A percentile compares a stretch with the other conserved stretches of the same genome.
phyloP scores from a whole-genome alignment of 1,140 invertebrate genomes.

The Thaumetopoea pityocampa region DNA sequence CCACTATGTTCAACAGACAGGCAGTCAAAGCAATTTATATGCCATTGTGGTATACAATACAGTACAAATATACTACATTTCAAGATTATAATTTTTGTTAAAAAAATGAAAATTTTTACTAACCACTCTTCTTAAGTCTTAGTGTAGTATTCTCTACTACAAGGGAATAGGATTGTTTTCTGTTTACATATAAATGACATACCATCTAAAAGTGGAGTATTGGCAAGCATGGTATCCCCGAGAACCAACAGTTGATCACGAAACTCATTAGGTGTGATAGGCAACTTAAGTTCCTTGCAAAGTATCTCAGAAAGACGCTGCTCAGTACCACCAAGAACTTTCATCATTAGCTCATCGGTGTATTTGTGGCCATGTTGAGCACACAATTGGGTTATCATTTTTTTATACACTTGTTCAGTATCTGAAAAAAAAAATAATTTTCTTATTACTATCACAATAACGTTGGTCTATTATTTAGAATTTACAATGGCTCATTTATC shows the following conservation, averaged over 20 bases:
- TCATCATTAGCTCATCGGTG: slow-evolving; percentile 82
- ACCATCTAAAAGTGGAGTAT: slow-evolving; percentile 79
- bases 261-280: slow-evolving; percentile 84
- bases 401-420: slow-evolving; percentile 79
- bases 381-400: slow-evolving; percentile 79
- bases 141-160: too few species aligned
- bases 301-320: slow-evolving; percentile 83
- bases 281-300: slow-evolving; percentile 83
- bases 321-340: slow-evolving; percentile 86
- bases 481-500: too few species aligned
- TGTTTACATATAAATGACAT: slow-evolving; percentile 14
- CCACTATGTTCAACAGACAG: too few species aligned
- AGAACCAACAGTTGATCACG: slow-evolving; percentile 76
- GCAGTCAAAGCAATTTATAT: too few species aligned
- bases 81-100: too few species aligned
- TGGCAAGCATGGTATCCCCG: slow-evolving; percentile 74
- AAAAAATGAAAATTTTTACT: too few species aligned
- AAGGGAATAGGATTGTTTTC: too few species aligned
- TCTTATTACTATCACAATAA: not conserved
- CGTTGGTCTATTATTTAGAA: slow-evolving; percentile 17
- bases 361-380: slow-evolving; percentile 84
- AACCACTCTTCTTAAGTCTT: too few species aligned
- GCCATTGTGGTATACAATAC: too few species aligned
- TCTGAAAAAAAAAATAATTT: slow-evolving; percentile 70
- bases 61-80: too few species aligned